Evolutionary conservation across 1,140 invertebrate genomes (phyloP), one percentile per base, ranked within the genome.

Genomic region (Hyles euphorbiae): DNA sequence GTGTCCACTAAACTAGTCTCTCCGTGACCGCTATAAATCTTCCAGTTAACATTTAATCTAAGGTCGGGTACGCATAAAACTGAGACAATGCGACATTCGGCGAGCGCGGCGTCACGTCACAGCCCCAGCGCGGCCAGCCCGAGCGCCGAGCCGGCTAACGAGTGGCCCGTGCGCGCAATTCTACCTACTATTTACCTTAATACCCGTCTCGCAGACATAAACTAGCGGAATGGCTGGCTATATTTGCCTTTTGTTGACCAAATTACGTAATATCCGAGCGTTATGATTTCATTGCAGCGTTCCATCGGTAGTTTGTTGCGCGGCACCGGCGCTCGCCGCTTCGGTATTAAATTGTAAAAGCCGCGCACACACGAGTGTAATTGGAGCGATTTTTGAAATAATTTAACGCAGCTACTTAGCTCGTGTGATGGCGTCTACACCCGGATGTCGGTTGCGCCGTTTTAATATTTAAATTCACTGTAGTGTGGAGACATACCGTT

Each of bases 121-220:
- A 58, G 60, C 63, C 43, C 53, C 55, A 53, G 51, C 55, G 56
- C 56, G 22, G 22, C 22, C 22, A 22, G 22, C 22, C 22, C 22
- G 22, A 22, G 22, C 22, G 22, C 22, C 22, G 55, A 48, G 57
- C 51, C 69, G 62, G 63, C 69, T 87, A 83, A 87, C 84, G 82
- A 85, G 74, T 76, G 81, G 77, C 85, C 77, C 82, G 86, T 87
- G 86, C 80, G 68, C 70, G 74, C 81, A 83, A 84, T 82, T 82
- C 74, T 85, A 64, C 63, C 34, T 58, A 79, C 81, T 83, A 85
- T 87, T 86, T 87, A 87, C 82, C 74, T 84, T 85, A 84, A 88
- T 86, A 78, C 76, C 67, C 68, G 70, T 74, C 65, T 72, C 69
- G 65, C 72, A 68, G 68, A 80, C 74, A 83, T 81, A 81, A 83